Evolutionary conservation across 2,113 vertebrate species (phyloP).

Genomic region (Ictidomys tridecemlineatus): DNA sequence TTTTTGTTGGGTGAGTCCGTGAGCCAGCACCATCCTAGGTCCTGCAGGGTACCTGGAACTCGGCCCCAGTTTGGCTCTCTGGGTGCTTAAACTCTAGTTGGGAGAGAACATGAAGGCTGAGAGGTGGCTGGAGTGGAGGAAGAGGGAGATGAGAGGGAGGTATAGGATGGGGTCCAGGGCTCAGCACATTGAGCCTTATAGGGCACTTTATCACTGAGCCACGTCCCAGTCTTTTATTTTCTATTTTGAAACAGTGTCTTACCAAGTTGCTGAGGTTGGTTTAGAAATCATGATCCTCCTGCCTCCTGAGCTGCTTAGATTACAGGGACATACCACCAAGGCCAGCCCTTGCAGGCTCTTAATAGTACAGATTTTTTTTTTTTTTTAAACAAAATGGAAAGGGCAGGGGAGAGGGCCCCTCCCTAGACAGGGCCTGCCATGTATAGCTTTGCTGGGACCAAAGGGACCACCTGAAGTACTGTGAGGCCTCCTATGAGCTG

Average conservation of each 20-base stretch:
- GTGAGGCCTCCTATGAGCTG: neutral
- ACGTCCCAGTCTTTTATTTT: too few species aligned
- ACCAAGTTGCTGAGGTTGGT: too few species aligned
- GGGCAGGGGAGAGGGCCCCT: neutral
- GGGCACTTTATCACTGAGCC: too few species aligned
- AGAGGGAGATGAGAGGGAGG: neutral
- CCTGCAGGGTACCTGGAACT: neutral
- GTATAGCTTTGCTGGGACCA: neutral
- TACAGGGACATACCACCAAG: too few species aligned
- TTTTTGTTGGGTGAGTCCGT: neutral
- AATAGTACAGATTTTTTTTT: neutral
- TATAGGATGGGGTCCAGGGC: neutral
- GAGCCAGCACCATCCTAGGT: neutral
- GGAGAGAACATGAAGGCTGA: neutral
- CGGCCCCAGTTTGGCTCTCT: neutral
- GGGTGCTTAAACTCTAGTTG: neutral
- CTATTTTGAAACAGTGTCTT: too few species aligned
- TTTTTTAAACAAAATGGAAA: neutral
- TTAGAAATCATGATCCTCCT: too few species aligned
- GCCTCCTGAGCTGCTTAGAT: too few species aligned
- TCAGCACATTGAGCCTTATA: too few species aligned
- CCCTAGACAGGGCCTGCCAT: too few species aligned
- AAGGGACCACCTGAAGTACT: neutral
- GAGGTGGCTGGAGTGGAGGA: neutral
- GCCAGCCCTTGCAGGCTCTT: neutral